These are phyloP conservation scores for Aspiorhynchus laticeps DNA, from an alignment of 2,113 vertebrate species.

Conservation along the genomic window DNA sequence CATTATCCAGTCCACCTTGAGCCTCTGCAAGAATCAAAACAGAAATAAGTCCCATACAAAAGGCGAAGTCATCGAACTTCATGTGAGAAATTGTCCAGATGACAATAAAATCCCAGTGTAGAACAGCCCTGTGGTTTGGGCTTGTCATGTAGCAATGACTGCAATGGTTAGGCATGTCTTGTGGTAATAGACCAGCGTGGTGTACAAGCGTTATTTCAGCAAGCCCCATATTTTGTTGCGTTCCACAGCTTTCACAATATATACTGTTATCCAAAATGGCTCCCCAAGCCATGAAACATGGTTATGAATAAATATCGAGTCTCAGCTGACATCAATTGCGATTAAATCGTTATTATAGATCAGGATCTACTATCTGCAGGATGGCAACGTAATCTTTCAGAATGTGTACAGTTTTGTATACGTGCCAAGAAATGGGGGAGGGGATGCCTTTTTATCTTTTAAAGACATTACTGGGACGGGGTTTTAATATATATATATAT, in stretches of 20 bases:
- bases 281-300: conserved; percentile 60
- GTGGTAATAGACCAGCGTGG: conserved; percentile 8
- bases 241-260: conserved; percentile 61
- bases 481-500: background rate
- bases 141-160: conserved; percentile 23
- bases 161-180: conserved; percentile 42
- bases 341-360: conserved; percentile 52
- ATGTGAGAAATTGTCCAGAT: conserved; percentile 21
- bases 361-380: conserved; percentile 45
- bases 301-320: conserved; percentile 72
- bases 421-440: conserved; percentile 41
- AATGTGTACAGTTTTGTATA: conserved; percentile 26
- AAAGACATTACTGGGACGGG: background rate
- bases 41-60: conserved; percentile 48
- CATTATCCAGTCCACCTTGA: conserved; percentile 77
- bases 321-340: conserved; percentile 41
- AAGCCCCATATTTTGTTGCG: conserved; percentile 61
- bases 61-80: conserved; percentile 2
- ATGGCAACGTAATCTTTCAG: conserved; percentile 43
- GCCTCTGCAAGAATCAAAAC: conserved; percentile 70
- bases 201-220: conserved; percentile 49
- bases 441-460: conserved; percentile 33
- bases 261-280: conserved; percentile 71
- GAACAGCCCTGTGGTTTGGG: background rate
- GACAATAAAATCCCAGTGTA: background rate